Conservation (phyloP, 2,888 invertebrate genomes). For the Drosophila anceps region DNA sequence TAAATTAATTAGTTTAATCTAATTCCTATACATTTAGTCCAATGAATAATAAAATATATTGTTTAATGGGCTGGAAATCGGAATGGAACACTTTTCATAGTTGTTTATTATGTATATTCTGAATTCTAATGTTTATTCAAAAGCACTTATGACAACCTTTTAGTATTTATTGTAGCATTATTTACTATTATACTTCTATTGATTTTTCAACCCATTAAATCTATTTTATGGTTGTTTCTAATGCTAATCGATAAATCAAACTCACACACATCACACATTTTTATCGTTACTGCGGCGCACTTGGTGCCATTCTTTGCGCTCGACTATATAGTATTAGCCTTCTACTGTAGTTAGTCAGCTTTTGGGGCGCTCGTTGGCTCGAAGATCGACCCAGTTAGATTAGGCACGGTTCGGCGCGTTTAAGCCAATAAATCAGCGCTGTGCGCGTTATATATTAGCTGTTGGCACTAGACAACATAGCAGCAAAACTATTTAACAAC, state of each 20-base stretch:
- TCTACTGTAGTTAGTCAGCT: slow-evolving; percentile 19
- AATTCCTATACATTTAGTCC: no score
- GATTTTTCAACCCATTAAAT: neutral
- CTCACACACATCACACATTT: slow-evolving; percentile 1
- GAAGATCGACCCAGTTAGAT: slow-evolving; percentile 75
- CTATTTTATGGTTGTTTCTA: neutral
- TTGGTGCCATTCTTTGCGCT: slow-evolving; percentile 9
- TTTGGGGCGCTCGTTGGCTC: slow-evolving; percentile 13
- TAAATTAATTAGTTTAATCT: no score
- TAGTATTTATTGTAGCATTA: neutral
- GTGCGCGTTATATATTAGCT: slow-evolving; percentile 28
- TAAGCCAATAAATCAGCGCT: slow-evolving; percentile 52
- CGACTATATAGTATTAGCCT: slow-evolving; percentile 7
- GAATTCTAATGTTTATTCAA: neutral
- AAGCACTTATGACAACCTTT: neutral
- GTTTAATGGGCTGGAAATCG: no score
- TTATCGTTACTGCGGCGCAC: neutral
- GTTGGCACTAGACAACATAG: slow-evolving; percentile 24
- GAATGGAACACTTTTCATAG: neutral
- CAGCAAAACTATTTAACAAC: slow-evolving; percentile 10
- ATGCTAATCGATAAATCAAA: slow-evolving; percentile 19
- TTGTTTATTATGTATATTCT: neutral
- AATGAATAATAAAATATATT: neutral
- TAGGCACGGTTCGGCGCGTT: slow-evolving; percentile 37
- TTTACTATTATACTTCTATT: neutral